Evolutionary conservation across 2,797 vertebrate species (phyloP).

Genomic region (Spinibarbus caldwelli): DNA sequence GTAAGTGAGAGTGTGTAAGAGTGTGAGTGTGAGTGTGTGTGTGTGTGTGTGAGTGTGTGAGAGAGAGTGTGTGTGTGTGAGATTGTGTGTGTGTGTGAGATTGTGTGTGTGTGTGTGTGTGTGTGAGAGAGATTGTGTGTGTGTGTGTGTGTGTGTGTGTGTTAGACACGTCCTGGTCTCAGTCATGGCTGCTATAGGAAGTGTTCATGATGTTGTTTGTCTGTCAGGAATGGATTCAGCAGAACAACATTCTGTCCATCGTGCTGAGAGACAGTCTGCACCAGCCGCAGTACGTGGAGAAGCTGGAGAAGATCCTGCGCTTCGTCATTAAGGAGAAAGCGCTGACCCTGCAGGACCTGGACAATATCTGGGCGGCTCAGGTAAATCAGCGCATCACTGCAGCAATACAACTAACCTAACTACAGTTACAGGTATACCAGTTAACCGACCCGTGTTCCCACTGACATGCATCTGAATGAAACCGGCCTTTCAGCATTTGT

Average conservation of each 20-base stretch:
- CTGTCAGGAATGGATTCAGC: conserved; percentile 96
- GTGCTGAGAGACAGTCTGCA: conserved; percentile 97
- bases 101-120: too few relatives aligned
- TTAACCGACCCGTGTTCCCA: not conserved
- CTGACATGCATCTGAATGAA: too few relatives aligned
- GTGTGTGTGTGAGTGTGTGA: too few relatives aligned
- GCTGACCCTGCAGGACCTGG: conserved; percentile 96
- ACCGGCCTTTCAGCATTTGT: not conserved
- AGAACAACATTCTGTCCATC: conserved; percentile 98
- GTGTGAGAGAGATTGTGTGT: too few relatives aligned
- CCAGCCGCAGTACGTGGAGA: conserved; percentile 98
- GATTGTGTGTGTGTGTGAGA: too few relatives aligned
- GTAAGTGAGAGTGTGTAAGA: too few relatives aligned
- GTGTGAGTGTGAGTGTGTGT: too few relatives aligned
- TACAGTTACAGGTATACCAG: not conserved
- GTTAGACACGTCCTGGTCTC: conserved; percentile 36
- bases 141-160: not conserved
- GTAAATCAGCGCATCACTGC: conserved; percentile 63
- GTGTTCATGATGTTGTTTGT: not conserved
- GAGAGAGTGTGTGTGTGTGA: too few relatives aligned
- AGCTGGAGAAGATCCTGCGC: conserved; percentile 98
- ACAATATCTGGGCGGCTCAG: conserved; percentile 99
- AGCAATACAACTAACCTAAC: not conserved
- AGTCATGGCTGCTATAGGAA: not conserved
- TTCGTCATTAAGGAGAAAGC: conserved; percentile 99